Conservation (phyloP, 1,140 invertebrate genomes). For the Thrips palmi region DNA sequence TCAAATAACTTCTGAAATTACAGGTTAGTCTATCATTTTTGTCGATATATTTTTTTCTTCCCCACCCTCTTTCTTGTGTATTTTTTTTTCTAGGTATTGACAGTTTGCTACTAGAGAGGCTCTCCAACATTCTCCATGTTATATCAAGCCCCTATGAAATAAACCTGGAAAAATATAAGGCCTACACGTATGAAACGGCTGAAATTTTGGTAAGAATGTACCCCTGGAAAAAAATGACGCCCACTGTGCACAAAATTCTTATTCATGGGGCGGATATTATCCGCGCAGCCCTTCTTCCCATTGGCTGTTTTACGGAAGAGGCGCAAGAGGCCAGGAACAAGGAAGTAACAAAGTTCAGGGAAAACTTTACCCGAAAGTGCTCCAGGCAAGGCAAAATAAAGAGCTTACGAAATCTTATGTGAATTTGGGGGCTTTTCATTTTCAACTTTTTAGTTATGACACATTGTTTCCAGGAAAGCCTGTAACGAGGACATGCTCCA, state of each 20-base stretch:
- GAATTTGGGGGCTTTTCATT: no score
- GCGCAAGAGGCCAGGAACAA: slow-evolving; percentile 22
- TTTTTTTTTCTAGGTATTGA: no score
- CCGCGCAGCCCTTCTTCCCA: slow-evolving; percentile 16
- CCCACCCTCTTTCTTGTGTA: no score
- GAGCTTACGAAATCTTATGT: no score
- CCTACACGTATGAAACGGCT: not conserved
- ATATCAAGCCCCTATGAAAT: not conserved
- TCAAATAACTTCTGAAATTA: slow-evolving; percentile 18
- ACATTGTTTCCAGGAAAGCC: no score
- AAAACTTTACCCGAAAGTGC: slow-evolving; percentile 15
- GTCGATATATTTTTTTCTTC: no score
- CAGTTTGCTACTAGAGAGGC: no score
- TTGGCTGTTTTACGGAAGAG: slow-evolving; percentile 21
- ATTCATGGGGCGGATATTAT: slow-evolving; percentile 20
- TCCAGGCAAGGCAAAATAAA: no score
- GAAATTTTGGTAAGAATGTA: slow-evolving; percentile 20
- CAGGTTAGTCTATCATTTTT: slow-evolving; percentile 17
- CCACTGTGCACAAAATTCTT: slow-evolving; percentile 21
- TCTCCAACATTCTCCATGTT: not conserved
- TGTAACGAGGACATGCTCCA: no score
- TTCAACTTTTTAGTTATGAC: no score
- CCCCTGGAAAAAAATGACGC: slow-evolving; percentile 21
- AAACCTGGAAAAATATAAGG: not conserved
- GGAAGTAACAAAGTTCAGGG: slow-evolving; percentile 15